phyloP scores from a whole-genome alignment of 2,113 vertebrate genomes.

The Poeciliopsis turrubarensis region DNA sequence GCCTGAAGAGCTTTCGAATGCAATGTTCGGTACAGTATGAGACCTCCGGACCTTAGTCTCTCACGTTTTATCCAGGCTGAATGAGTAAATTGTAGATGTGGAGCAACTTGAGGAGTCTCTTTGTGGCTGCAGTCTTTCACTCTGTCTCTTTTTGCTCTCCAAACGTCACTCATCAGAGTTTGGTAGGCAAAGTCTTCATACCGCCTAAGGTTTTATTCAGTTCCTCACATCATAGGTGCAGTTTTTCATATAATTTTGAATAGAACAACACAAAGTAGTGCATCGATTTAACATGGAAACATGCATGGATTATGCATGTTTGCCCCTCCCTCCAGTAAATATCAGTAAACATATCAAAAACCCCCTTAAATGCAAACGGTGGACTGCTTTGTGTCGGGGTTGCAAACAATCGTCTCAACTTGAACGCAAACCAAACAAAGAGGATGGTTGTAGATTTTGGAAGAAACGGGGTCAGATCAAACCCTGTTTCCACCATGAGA shows the following conservation, averaged over 20 bases:
- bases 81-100: background rate
- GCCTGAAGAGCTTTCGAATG: constrained; percentile 40
- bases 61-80: constrained; percentile 1
- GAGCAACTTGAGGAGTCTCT: constrained; percentile 1
- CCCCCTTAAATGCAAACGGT: too few species aligned
- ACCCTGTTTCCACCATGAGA: too few species aligned
- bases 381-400: too few species aligned
- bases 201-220: background rate
- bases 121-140: background rate
- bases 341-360: too few species aligned
- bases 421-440: too few species aligned
- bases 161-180: background rate
- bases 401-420: too few species aligned
- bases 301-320: too few species aligned
- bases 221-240: background rate
- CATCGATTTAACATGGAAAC: too few species aligned
- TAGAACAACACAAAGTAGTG: background rate
- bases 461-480: too few species aligned
- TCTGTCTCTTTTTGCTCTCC: background rate
- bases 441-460: too few species aligned
- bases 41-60: constrained; percentile 10
- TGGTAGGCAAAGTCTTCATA: background rate
- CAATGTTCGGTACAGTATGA: constrained; percentile 27
- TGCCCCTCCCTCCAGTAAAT: too few species aligned
- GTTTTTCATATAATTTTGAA: background rate